Conservation (phyloP, 1,140 invertebrate species). For the Bombus terrestris region DNA sequence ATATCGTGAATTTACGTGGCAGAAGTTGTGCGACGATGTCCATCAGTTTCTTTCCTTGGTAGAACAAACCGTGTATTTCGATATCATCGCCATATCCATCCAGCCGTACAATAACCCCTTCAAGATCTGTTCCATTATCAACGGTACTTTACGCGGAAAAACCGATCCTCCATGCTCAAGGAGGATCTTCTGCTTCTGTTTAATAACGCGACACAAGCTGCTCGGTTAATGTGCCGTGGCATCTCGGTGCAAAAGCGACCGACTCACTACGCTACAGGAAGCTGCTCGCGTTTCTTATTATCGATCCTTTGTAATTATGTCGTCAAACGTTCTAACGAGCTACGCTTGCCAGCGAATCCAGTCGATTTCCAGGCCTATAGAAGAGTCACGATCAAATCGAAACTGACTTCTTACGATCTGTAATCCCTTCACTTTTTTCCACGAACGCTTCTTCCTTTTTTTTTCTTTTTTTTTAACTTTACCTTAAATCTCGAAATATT, state of each 20-base stretch:
- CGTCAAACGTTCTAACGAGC: slow-evolving; percentile 43
- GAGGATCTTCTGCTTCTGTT: slow-evolving; percentile 11
- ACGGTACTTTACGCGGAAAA: slow-evolving; percentile 29
- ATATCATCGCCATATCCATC: slow-evolving; percentile 1
- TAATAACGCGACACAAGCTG: slow-evolving; percentile 29
- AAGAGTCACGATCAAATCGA: slow-evolving; percentile 38
- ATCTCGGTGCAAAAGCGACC: slow-evolving; percentile 26
- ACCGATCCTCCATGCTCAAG: slow-evolving; percentile 17
- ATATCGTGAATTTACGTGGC: background rate
- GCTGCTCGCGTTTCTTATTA: slow-evolving; percentile 39
- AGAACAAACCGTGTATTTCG: background rate
- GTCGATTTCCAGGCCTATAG: slow-evolving; percentile 41
- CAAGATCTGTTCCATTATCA: slow-evolving; percentile 12
- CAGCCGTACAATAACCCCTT: background rate
- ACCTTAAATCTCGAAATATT: background rate
- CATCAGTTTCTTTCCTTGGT: background rate
- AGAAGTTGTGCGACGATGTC: background rate
- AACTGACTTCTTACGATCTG: slow-evolving; percentile 52
- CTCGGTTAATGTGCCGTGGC: slow-evolving; percentile 32
- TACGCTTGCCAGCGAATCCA: slow-evolving; percentile 32
- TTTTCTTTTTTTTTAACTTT: slow-evolving; percentile 18
- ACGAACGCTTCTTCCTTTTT: slow-evolving; percentile 34
- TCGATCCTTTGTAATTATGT: slow-evolving; percentile 44
- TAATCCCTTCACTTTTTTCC: slow-evolving; percentile 19
- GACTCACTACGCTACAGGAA: slow-evolving; percentile 14